Percentiles rank a stretch among this genome's conserved stretches.
Conservation (phyloP, 2,888 invertebrate genomes). For the Ormyrus pomaceus region DNA sequence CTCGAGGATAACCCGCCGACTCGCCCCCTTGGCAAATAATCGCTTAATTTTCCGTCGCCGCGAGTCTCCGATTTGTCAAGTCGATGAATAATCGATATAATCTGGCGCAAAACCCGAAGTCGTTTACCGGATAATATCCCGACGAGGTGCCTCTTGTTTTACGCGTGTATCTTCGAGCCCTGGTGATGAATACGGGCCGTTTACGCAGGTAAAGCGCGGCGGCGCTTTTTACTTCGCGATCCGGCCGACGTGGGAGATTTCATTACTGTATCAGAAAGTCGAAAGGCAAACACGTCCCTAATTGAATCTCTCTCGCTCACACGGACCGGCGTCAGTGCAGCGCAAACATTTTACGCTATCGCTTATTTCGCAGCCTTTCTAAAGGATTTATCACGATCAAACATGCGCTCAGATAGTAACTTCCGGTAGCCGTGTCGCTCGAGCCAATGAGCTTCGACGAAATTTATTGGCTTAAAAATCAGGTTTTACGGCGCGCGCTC, state of each 20-base stretch:
- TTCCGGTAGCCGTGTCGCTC: slow-evolving; percentile 15
- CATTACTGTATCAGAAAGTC: slow-evolving; percentile 3
- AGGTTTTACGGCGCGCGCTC: slow-evolving; percentile 1
- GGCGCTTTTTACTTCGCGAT: neutral
- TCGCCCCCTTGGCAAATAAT: too few species aligned
- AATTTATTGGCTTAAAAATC: slow-evolving; percentile 28
- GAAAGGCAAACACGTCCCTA: slow-evolving; percentile 40
- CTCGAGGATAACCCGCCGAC: too few species aligned
- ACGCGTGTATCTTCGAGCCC: too few species aligned
- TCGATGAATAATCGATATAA: too few species aligned
- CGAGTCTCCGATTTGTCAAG: too few species aligned
- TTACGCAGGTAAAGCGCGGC: neutral
- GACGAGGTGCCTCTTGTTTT: too few species aligned
- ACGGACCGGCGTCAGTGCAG: slow-evolving; percentile 17
- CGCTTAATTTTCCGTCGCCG: too few species aligned
- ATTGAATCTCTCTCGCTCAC: slow-evolving; percentile 39
- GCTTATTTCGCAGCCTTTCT: slow-evolving; percentile 42
- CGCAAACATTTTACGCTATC: slow-evolving; percentile 52
- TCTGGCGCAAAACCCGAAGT: too few species aligned
- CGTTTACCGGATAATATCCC: too few species aligned
- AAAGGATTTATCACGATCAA: slow-evolving; percentile 50
- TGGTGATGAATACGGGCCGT: neutral
- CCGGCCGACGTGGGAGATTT: slow-evolving; percentile 7
- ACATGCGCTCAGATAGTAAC: slow-evolving; percentile 37
- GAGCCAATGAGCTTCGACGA: slow-evolving; percentile 37